Percentiles rank a stretch among this genome's conserved stretches.
Conservation (phyloP, 2,888 invertebrate genomes). For the Micropterix aruncella region DNA sequence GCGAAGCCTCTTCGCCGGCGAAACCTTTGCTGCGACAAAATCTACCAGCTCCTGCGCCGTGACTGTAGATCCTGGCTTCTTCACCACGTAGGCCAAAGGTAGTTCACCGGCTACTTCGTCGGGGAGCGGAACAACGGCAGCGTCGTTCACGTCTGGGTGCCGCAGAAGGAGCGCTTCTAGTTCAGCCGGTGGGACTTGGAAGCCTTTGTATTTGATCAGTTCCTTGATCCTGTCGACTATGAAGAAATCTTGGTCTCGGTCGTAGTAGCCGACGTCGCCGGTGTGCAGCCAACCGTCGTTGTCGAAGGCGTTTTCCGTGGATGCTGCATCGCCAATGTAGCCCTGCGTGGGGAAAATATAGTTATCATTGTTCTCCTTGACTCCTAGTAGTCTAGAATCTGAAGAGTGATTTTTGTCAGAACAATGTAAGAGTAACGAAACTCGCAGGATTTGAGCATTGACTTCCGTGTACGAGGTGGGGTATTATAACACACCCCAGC, state of each 20-base stretch:
- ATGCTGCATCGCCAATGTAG: slow-evolving; percentile 47
- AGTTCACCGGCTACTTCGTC: slow-evolving; percentile 49
- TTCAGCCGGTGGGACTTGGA: slow-evolving; percentile 60
- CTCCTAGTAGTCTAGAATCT: too few relatives aligned
- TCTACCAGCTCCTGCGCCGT: slow-evolving; percentile 31
- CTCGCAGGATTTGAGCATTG: too few relatives aligned
- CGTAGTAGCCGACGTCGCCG: slow-evolving; percentile 60
- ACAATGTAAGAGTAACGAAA: too few relatives aligned
- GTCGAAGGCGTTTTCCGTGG: slow-evolving; percentile 40
- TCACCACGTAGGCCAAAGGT: slow-evolving; percentile 50
- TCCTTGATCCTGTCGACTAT: slow-evolving; percentile 65
- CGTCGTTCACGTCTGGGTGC: slow-evolving; percentile 49
- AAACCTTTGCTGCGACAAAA: slow-evolving; percentile 20
- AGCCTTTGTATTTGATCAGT: slow-evolving; percentile 65
- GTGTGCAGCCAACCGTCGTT: slow-evolving; percentile 52
- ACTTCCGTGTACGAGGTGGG: too few relatives aligned
- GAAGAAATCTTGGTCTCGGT: slow-evolving; percentile 48
- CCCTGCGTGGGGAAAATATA: slow-evolving; percentile 68
- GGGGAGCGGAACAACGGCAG: slow-evolving; percentile 54
- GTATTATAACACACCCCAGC: too few relatives aligned
- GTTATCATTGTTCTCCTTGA: too few relatives aligned
- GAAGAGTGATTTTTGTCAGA: too few relatives aligned
- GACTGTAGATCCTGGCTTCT: slow-evolving; percentile 25
- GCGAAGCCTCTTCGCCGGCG: slow-evolving; percentile 35
- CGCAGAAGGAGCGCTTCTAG: slow-evolving; percentile 53